Evolutionary conservation across 1,140 invertebrate species (phyloP).

Genomic region (Lethrus apterus): DNA sequence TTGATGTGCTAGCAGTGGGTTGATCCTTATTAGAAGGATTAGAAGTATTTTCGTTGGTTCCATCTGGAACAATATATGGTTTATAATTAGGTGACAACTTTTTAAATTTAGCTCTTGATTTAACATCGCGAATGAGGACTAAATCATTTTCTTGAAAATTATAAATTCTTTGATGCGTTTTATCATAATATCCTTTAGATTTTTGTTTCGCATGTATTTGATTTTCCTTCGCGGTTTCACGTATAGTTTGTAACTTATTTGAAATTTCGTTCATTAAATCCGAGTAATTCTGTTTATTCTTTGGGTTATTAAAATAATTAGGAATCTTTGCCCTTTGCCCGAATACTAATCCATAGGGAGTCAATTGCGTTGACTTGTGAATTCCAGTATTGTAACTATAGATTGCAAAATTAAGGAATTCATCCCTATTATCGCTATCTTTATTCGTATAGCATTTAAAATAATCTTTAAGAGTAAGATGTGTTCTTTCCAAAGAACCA

Average conservation of each 20-base stretch:
- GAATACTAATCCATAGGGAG: conserved; percentile 38
- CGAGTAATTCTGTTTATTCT: conserved; percentile 26
- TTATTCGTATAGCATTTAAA: conserved; percentile 38
- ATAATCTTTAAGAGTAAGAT: conserved; percentile 39
- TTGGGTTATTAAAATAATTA: conserved; percentile 25
- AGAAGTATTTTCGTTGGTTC: too few species aligned
- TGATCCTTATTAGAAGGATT: too few species aligned
- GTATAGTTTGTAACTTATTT: conserved; percentile 25
- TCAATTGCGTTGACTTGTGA: conserved; percentile 39
- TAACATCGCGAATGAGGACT: conserved; percentile 22
- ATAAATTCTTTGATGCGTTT: conserved; percentile 33
- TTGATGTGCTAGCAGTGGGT: too few species aligned
- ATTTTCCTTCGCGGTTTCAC: conserved; percentile 19
- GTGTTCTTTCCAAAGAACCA: conserved; percentile 38
- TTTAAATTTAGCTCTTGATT: conserved; percentile 24
- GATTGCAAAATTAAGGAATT: conserved; percentile 38
- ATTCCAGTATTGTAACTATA: conserved; percentile 44
- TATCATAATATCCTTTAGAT: conserved; percentile 27
- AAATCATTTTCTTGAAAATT: conserved; percentile 31
- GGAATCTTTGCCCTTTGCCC: conserved; percentile 37
- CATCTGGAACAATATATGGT: too few species aligned
- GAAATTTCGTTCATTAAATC: conserved; percentile 33
- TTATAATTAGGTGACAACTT: conserved; percentile 32
- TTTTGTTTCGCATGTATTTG: conserved; percentile 20
- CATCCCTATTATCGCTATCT: conserved; percentile 41